Conservation (phyloP, 2,797 vertebrate species). For the Dermochelys coriacea region DNA sequence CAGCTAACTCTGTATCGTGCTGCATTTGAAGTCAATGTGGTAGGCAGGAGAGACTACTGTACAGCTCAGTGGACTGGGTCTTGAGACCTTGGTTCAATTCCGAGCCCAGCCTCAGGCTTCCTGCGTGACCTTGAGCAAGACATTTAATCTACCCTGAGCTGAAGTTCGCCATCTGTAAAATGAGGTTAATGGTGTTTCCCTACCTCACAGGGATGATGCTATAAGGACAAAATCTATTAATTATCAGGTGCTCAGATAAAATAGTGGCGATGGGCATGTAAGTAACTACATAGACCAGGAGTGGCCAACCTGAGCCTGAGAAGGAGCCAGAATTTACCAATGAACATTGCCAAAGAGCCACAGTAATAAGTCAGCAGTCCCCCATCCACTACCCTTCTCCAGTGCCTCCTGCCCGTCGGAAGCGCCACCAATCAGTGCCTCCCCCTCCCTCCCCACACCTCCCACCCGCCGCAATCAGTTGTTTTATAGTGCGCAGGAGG, state of each 20-base stretch:
- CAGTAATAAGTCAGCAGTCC: no score
- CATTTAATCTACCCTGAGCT: background rate
- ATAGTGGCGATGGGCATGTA: background rate
- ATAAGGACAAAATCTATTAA: background rate
- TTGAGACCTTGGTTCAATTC: constrained; percentile 11
- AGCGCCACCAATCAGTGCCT: no score
- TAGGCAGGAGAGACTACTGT: background rate
- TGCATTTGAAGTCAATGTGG: constrained; percentile 14
- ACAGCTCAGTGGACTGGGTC: background rate
- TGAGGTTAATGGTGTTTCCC: background rate
- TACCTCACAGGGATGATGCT: background rate
- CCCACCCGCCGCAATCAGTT: no score
- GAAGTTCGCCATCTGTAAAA: constrained; percentile 10
- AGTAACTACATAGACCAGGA: background rate
- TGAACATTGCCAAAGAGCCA: no score
- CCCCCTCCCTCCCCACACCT: no score
- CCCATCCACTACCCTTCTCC: no score
- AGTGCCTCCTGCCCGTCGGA: no score
- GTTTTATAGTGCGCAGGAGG: no score
- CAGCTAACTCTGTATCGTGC: constrained; percentile 6
- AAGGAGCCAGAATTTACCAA: no score
- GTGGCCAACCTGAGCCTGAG: no score
- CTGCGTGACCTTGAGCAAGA: background rate
- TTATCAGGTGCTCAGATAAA: background rate
- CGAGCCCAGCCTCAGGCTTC: background rate